A percentile compares a stretch with the other conserved stretches of the same genome.
These are phyloP conservation scores for Cryptus viduatorius DNA, from an alignment of 2,888 invertebrate genomes.

Conservation along the genomic window DNA sequence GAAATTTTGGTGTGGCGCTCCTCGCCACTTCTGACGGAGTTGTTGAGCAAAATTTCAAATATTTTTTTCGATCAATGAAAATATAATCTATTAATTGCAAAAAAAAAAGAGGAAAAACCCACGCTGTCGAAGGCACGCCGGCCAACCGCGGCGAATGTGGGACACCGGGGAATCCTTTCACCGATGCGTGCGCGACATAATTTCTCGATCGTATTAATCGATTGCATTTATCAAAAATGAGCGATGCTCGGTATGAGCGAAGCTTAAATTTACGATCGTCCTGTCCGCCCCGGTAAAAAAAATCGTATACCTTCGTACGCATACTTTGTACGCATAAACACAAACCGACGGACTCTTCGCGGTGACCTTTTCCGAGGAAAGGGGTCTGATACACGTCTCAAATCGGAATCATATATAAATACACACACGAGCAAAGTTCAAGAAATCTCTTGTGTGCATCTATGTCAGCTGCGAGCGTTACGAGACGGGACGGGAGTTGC, in stretches of 20 bases:
- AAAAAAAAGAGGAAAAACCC: neutral
- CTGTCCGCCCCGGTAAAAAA: neutral
- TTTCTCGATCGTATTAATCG: slow-evolving; percentile 49
- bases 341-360: neutral
- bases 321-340: neutral
- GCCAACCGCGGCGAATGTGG: neutral
- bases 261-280: neutral
- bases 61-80: neutral
- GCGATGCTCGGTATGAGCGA: neutral
- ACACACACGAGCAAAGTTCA: slow-evolving; percentile 25
- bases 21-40: neutral
- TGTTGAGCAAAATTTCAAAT: neutral
- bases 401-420: slow-evolving; percentile 21
- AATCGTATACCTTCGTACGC: neutral
- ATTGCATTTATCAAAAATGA: slow-evolving; percentile 51
- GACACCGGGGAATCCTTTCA: slow-evolving; percentile 56
- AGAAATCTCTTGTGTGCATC: neutral
- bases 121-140: neutral
- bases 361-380: slow-evolving; percentile 62
- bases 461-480: neutral
- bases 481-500: neutral
- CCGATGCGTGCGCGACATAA: slow-evolving; percentile 45
- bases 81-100: neutral
- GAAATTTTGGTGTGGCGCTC: neutral
- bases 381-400: slow-evolving; percentile 32